These are phyloP conservation scores for Miniopterus natalensis DNA, from an alignment of 2,113 vertebrate genomes.

Conservation along the genomic window DNA sequence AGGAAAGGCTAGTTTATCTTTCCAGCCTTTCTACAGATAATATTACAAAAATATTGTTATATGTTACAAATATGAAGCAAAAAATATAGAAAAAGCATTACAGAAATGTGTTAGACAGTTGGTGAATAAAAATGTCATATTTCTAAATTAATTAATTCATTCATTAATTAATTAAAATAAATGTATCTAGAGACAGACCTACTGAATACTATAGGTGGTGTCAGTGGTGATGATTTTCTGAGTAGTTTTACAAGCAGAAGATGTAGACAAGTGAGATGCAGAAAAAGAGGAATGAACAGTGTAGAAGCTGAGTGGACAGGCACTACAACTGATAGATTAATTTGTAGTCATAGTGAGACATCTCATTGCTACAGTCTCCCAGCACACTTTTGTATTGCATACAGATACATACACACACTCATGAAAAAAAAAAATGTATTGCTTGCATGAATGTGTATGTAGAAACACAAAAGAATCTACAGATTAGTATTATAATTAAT, in stretches of 20 bases:
- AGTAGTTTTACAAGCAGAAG: constrained; percentile 8
- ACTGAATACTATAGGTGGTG: not conserved
- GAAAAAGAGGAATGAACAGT: not conserved
- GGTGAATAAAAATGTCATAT: not conserved
- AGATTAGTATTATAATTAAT: not conserved
- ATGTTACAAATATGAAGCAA: not conserved
- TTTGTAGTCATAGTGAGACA: not conserved
- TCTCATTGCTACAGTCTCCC: not conserved
- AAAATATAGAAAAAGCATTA: not conserved
- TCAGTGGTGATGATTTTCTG: constrained; percentile 22
- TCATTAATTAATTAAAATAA: no score
- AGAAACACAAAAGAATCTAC: constrained; percentile 13
- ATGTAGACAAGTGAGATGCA: not conserved
- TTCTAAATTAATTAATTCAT: not conserved
- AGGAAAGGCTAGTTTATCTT: not conserved
- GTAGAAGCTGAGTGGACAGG: not conserved
- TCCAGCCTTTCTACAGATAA: not conserved
- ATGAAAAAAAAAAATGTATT: constrained; percentile 10
- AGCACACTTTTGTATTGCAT: not conserved
- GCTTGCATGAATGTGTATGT: not conserved
- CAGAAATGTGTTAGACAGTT: not conserved
- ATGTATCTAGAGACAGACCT: not conserved
- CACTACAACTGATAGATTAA: not conserved
- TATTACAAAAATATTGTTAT: not conserved
- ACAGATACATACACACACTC: not conserved